A percentile compares a stretch with the other conserved stretches of the same genome.
Conservation (phyloP, 2,113 vertebrate genomes). For the Delphinapterus leucas region DNA sequence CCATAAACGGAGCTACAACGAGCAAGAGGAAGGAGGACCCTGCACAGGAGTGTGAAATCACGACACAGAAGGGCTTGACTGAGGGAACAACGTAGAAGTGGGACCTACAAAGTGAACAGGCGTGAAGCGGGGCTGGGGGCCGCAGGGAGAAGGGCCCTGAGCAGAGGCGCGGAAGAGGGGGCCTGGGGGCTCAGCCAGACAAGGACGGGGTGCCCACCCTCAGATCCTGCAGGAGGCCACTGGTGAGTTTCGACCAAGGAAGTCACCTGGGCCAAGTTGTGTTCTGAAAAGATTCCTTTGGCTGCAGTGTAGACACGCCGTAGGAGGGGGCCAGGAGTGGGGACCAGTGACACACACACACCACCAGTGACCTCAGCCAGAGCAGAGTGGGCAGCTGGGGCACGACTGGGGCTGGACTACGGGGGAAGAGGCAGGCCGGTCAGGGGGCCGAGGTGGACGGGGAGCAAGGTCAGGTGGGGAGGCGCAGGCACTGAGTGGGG, state of each 20-base stretch:
- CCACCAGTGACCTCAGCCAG: background rate
- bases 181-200: background rate
- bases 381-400: no score
- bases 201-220: background rate
- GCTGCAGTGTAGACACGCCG: background rate
- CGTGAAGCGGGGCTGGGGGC: background rate
- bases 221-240: background rate
- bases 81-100: fast-evolving
- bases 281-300: background rate
- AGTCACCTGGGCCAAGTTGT: background rate
- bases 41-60: no score
- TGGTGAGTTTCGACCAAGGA: background rate
- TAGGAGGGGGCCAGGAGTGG: background rate
- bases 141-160: no score
- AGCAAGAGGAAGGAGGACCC: no score
- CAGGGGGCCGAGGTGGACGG: no score
- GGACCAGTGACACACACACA: background rate
- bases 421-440: no score
- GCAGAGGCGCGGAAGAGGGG: background rate
- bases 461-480: no score
- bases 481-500: no score
- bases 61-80: no score
- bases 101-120: background rate
- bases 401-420: no score
- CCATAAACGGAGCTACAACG: no score